Percentiles rank a stretch among this genome's conserved stretches.
These are phyloP conservation scores for Clivina fossor DNA, from an alignment of 2,888 invertebrate species.

Conservation along the genomic window DNA sequence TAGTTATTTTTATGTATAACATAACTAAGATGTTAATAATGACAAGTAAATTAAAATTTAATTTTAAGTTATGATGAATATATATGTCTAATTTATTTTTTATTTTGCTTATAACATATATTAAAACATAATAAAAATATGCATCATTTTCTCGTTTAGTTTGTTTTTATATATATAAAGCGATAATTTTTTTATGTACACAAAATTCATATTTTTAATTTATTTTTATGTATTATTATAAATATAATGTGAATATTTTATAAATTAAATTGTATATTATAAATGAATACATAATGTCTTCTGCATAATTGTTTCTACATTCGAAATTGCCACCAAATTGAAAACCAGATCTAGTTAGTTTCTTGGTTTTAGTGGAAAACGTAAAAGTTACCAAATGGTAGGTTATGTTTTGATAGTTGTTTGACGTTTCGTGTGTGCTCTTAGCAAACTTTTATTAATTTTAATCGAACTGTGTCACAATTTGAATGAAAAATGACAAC, in stretches of 20 bases:
- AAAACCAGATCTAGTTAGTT: neutral
- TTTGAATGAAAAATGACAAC: slow-evolving; percentile 82
- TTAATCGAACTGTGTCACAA: too few species aligned
- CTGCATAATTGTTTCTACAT: neutral
- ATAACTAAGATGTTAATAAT: too few species aligned
- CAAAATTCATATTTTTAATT: slow-evolving; percentile 23
- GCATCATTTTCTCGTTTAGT: slow-evolving; percentile 13
- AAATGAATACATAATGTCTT: neutral
- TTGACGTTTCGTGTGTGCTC: too few species aligned
- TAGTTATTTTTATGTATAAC: slow-evolving; percentile 15
- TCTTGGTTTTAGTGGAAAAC: neutral
- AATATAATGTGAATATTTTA: slow-evolving; percentile 19
- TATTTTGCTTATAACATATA: slow-evolving; percentile 24
- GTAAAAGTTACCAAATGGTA: neutral
- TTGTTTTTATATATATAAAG: slow-evolving; percentile 11
- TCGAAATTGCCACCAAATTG: neutral
- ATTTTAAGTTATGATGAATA: slow-evolving; percentile 15
- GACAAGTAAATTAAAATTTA: slow-evolving; percentile 25
- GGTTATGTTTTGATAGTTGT: slow-evolving; percentile 24
- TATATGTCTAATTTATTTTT: slow-evolving; percentile 15
- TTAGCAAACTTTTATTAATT: too few species aligned
- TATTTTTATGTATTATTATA: slow-evolving; percentile 20
- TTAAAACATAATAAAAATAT: slow-evolving; percentile 17
- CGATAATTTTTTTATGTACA: slow-evolving; percentile 18
- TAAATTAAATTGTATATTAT: slow-evolving; percentile 20